A percentile compares a stretch with the other conserved stretches of the same genome.
These are phyloP conservation scores for Uromys caudimaculatus DNA, from an alignment of 2,797 vertebrate genomes.

Conservation along the genomic window DNA sequence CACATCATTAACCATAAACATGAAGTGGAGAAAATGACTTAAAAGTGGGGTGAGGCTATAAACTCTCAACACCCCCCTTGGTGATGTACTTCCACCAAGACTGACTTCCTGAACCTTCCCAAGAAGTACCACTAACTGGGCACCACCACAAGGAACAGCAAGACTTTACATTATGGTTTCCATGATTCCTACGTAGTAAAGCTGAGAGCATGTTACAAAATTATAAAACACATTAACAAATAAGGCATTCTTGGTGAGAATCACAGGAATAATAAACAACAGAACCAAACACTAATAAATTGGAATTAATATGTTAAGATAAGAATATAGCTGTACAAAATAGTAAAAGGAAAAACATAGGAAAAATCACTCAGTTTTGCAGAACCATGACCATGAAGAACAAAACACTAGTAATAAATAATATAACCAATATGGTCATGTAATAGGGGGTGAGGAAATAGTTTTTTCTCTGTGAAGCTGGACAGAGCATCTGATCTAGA, in stretches of 20 bases:
- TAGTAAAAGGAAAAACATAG: not conserved
- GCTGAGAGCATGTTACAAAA: not conserved
- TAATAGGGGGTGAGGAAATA: not conserved
- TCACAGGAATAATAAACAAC: not conserved
- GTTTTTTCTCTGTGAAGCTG: not conserved
- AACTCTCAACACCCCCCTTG: not conserved
- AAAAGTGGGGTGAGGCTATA: not conserved
- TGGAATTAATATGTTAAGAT: constrained; percentile 30
- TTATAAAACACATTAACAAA: not conserved
- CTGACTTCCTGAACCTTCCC: not conserved
- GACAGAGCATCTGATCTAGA: not conserved
- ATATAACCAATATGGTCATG: not conserved
- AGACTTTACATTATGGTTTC: not conserved
- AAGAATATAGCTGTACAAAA: constrained; percentile 5
- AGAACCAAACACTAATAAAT: not conserved
- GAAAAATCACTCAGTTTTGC: not conserved
- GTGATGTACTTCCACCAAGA: not conserved
- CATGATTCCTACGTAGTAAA: not conserved
- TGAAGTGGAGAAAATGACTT: not conserved
- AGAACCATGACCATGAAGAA: not conserved
- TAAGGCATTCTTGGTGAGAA: not conserved
- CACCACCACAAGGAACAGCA: not conserved
- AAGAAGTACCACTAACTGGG: not conserved
- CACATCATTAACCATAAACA: not conserved
- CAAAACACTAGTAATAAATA: not conserved